phyloP scores from a whole-genome alignment of 1,140 invertebrate genomes.

The Leptinotarsa defecta region DNA sequence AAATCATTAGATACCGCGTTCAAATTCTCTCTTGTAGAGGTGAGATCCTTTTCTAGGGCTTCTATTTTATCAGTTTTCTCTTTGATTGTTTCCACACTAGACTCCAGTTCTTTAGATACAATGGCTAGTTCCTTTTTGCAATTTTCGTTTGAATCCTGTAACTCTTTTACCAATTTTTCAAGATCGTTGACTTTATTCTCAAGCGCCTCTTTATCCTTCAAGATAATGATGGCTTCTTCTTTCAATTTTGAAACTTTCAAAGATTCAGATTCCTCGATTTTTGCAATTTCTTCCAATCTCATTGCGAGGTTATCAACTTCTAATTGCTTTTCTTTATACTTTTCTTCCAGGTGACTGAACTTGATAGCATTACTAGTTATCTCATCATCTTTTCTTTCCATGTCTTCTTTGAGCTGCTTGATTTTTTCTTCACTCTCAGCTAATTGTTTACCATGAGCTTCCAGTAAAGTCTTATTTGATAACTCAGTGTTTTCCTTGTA shows the following conservation, averaged over 20 bases:
- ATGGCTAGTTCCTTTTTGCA: slow-evolving; percentile 22
- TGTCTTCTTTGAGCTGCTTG: slow-evolving; percentile 56
- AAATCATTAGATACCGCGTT: slow-evolving; percentile 29
- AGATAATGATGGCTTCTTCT: neutral
- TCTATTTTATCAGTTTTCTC: slow-evolving; percentile 17
- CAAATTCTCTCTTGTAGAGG: slow-evolving; percentile 7
- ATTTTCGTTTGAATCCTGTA: slow-evolving; percentile 13
- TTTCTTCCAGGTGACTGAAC: neutral
- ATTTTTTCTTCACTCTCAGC: slow-evolving; percentile 57
- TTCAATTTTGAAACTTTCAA: neutral
- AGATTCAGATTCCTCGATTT: neutral
- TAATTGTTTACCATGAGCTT: slow-evolving; percentile 31
- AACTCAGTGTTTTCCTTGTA: slow-evolving; percentile 23
- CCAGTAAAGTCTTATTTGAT: slow-evolving; percentile 21
- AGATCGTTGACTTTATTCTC: neutral
- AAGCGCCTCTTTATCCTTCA: neutral
- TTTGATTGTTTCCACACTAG: neutral
- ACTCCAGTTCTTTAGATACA: slow-evolving; percentile 17
- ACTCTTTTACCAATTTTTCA: neutral
- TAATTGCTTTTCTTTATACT: neutral
- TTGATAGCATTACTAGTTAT: slow-evolving; percentile 1
- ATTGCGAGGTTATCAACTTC: neutral
- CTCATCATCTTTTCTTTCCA: slow-evolving; percentile 56
- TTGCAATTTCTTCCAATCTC: neutral
- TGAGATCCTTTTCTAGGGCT: slow-evolving; percentile 22